Base-by-base conservation (phyloP, 2,797 vertebrate species). In the Glossophaga mutica region DNA sequence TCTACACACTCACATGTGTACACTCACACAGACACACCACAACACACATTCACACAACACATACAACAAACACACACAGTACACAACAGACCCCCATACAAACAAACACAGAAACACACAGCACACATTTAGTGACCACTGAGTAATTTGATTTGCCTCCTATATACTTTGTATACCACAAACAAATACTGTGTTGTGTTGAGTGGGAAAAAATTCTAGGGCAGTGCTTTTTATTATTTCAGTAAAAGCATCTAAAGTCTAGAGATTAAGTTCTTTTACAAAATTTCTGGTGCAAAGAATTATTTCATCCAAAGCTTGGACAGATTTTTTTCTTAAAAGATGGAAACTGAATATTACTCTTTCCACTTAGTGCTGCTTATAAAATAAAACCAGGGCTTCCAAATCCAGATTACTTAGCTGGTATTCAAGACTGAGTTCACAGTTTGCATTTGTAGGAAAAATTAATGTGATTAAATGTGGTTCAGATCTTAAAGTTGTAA, bases 331-430 rank as follows among this genome's bases (percentile, higher is more conserved):
- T 9, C 52, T 39, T 55, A 24, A 81, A 85, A 85, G 65, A 9
- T 10, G 18, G 42, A 10, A 18, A 2, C 4, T 82, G 11, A 92
- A 42, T 62, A 73, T 62, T 74, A 46, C 48, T 68, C 29, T 93
- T 74, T 55, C 34, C 8, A 50, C 50, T 79, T 12, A 39, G 4
- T 70, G 18, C n/a, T 85, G 19, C 42, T 85, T 87, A 84, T 34
- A 77, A 81, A 92, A 94, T 50, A 88, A 78, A 92, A 73, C 19
- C 42, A 91, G 78, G 5, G 26, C 77, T 94, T 90, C 68, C 29
- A 94, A 94, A 70, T 83, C 42, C 34, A 15, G 3, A 92, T 78
- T 48, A 74, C 59, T n/a, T 70, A 59, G 14, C 57, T 87, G 42
- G 37, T 34, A 32, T 48, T 84, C 6, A 26, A 88, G 32, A 59